Conservation (phyloP, 2,888 invertebrate genomes). For the Latheticus oryzae region DNA sequence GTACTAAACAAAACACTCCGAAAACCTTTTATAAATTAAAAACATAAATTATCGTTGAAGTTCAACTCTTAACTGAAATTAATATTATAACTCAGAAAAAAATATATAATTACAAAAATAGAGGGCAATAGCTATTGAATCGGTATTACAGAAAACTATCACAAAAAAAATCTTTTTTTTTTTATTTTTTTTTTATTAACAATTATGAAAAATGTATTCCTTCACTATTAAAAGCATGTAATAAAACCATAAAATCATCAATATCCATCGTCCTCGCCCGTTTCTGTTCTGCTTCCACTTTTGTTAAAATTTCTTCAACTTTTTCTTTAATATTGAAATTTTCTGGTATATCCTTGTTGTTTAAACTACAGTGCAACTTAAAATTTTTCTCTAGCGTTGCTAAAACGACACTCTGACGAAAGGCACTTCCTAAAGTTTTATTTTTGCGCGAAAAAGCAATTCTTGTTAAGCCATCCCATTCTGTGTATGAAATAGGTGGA, state of each 20-base stretch:
- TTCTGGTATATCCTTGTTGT: conserved; percentile 82
- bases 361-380: conserved; percentile 85
- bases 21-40: too few relatives aligned
- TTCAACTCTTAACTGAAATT: too few relatives aligned
- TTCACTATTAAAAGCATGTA: conserved; percentile 83
- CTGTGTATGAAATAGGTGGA: conserved; percentile 93
- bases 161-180: too few relatives aligned
- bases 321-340: conserved; percentile 87
- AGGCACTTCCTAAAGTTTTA: conserved; percentile 91
- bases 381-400: conserved; percentile 93
- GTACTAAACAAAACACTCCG: too few relatives aligned
- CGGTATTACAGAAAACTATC: too few relatives aligned
- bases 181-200: too few relatives aligned
- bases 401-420: conserved; percentile 86
- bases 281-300: conserved; percentile 77
- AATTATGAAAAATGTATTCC: conserved; percentile 88
- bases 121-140: too few relatives aligned
- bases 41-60: too few relatives aligned
- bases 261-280: conserved; percentile 95
- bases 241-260: conserved; percentile 88
- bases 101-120: too few relatives aligned
- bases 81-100: too few relatives aligned
- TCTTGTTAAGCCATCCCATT: conserved; percentile 98
- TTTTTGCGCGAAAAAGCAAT: conserved; percentile 97
- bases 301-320: conserved; percentile 79